A percentile compares a stretch with the other conserved stretches of the same genome.
Evolutionary conservation across 1,140 invertebrate species (phyloP).

Genomic region (Muscidifurax raptorellus): DNA sequence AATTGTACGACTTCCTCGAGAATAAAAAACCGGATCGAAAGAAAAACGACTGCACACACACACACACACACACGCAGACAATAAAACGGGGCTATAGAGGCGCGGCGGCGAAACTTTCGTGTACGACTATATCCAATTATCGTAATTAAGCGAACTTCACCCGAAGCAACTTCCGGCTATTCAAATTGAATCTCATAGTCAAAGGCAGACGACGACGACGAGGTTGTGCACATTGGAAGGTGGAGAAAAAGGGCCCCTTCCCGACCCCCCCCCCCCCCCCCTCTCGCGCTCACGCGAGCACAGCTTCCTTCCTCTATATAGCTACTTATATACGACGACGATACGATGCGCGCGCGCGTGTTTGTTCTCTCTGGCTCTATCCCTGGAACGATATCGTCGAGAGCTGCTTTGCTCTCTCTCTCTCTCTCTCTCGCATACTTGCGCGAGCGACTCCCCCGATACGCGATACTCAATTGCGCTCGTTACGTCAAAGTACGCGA

Average conservation of each 20-base stretch:
- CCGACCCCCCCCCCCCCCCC: background rate
- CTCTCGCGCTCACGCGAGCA: background rate
- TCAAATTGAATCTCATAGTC: slow-evolving; percentile 55
- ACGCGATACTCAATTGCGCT: slow-evolving; percentile 50
- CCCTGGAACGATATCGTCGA: slow-evolving; percentile 19
- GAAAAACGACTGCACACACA: background rate
- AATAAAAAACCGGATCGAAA: background rate
- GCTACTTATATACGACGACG: slow-evolving; percentile 28
- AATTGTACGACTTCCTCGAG: slow-evolving; percentile 10
- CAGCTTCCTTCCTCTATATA: slow-evolving; percentile 31
- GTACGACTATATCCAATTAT: slow-evolving; percentile 59
- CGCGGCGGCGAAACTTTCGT: slow-evolving; percentile 32
- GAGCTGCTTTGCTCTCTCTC: slow-evolving; percentile 2
- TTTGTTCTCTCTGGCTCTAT: slow-evolving; percentile 39
- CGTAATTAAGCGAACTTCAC: slow-evolving; percentile 59
- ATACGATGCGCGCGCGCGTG: too few species aligned
- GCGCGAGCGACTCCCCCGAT: slow-evolving; percentile 39
- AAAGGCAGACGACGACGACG: background rate
- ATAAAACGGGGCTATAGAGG: too few species aligned
- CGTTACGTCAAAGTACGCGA: slow-evolving; percentile 52
- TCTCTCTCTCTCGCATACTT: slow-evolving; percentile 48
- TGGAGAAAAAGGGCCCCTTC: slow-evolving; percentile 39
- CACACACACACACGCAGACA: too few species aligned
- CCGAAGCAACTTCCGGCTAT: slow-evolving; percentile 47
- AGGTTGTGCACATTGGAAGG: slow-evolving; percentile 52